Percentiles rank a stretch among this genome's conserved stretches.
phyloP scores from a whole-genome alignment of 2,113 vertebrate genomes.

The Notarius quadriscutis region DNA sequence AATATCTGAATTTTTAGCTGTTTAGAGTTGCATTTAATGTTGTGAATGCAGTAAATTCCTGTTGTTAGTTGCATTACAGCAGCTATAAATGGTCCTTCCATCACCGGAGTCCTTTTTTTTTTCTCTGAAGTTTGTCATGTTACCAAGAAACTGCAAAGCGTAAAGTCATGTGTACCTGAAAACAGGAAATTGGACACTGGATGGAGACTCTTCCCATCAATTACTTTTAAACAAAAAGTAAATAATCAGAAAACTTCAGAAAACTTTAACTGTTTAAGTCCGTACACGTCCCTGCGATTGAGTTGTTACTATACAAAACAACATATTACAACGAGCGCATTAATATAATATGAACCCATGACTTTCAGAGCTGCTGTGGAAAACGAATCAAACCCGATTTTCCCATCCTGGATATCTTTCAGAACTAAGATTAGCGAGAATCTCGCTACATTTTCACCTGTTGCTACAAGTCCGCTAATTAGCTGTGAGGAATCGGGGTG shows the following conservation, averaged over 20 bases:
- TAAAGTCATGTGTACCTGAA: background rate
- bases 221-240: background rate
- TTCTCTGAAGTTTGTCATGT: background rate
- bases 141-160: background rate
- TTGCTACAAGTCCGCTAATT: constrained; percentile 7
- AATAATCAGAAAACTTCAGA: background rate
- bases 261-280: background rate
- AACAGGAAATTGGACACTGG: background rate
- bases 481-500: background rate
- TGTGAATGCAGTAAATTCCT: background rate
- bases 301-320: background rate
- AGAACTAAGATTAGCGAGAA: background rate
- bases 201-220: background rate
- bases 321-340: background rate
- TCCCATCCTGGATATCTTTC: background rate
- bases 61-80: background rate
- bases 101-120: background rate
- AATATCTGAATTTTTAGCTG: background rate
- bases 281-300: background rate
- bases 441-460: background rate
- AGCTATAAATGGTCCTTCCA: background rate
- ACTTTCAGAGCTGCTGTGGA: background rate
- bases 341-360: too few species aligned
- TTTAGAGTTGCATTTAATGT: background rate
- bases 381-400: background rate